Conservation (phyloP, 2,888 invertebrate genomes). For the Mactromeris polynyma region DNA sequence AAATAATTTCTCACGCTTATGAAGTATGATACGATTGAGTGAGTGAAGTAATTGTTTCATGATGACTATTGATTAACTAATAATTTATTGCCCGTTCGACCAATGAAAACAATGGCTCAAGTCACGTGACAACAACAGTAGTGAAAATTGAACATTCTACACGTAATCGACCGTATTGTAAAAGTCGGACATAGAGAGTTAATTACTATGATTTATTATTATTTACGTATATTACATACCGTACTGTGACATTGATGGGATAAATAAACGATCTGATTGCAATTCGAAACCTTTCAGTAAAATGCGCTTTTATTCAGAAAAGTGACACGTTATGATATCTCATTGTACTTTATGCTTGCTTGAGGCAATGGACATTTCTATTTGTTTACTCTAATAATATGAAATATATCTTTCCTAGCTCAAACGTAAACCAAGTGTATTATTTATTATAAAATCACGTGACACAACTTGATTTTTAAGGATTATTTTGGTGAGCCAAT, state of each 20-base stretch:
- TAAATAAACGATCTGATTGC: slow-evolving; percentile 43
- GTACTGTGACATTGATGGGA: slow-evolving; percentile 55
- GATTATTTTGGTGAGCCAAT: neutral
- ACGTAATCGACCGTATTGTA: slow-evolving; percentile 47
- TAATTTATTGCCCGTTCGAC: slow-evolving; percentile 44
- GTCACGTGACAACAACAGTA: slow-evolving; percentile 32
- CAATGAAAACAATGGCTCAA: slow-evolving; percentile 33
- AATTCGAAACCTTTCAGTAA: slow-evolving; percentile 43
- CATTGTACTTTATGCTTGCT: slow-evolving; percentile 29
- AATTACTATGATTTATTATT: slow-evolving; percentile 47
- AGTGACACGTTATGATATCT: slow-evolving; percentile 49
- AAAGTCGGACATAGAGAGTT: slow-evolving; percentile 41
- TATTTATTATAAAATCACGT: slow-evolving; percentile 34
- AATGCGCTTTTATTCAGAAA: slow-evolving; percentile 50
- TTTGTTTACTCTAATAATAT: slow-evolving; percentile 27
- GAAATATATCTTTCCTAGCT: slow-evolving; percentile 2
- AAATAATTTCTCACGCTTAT: slow-evolving; percentile 44
- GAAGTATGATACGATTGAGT: slow-evolving; percentile 42
- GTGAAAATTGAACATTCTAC: slow-evolving; percentile 40
- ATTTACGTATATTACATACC: slow-evolving; percentile 49
- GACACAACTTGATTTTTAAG: neutral
- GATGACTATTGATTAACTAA: slow-evolving; percentile 44
- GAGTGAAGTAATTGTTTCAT: slow-evolving; percentile 50
- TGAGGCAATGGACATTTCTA: slow-evolving; percentile 29
- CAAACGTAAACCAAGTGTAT: neutral